Conservation (phyloP, 2,113 vertebrate species). For the Paradoxurus hermaphroditus region DNA sequence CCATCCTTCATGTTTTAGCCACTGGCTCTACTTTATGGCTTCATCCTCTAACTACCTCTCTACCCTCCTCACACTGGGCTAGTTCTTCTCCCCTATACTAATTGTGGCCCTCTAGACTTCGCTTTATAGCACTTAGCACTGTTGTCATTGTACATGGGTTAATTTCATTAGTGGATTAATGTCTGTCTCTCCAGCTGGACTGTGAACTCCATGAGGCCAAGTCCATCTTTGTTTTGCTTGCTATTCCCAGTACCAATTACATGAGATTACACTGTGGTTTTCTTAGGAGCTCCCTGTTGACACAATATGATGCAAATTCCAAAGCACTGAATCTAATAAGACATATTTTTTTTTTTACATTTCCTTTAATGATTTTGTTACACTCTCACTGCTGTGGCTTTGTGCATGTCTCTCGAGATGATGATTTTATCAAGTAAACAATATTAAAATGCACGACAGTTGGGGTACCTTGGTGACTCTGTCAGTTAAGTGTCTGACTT, state of each 20-base stretch:
- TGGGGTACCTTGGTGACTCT: no score
- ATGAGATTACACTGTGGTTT: rapidly evolving
- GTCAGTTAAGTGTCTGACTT: no score
- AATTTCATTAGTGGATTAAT: background rate
- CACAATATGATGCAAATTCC: no score
- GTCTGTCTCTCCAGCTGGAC: background rate
- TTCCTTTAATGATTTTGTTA: background rate
- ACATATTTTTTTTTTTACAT: background rate
- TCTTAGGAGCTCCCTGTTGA: background rate
- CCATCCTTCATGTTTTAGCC: background rate
- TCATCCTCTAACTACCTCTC: background rate
- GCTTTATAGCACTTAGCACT: background rate
- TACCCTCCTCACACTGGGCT: background rate
- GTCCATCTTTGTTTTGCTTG: background rate
- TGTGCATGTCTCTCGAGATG: background rate
- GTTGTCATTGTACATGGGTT: background rate
- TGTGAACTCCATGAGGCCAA: background rate
- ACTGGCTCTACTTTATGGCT: background rate
- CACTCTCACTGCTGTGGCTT: background rate
- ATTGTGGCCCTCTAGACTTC: background rate
- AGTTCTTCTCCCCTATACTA: background rate
- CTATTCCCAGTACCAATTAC: background rate
- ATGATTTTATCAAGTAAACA: background rate
- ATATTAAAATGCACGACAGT: background rate
- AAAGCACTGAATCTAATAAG: background rate